Conservation (phyloP, 1,140 invertebrate species). For the Eriosoma lanigerum region DNA sequence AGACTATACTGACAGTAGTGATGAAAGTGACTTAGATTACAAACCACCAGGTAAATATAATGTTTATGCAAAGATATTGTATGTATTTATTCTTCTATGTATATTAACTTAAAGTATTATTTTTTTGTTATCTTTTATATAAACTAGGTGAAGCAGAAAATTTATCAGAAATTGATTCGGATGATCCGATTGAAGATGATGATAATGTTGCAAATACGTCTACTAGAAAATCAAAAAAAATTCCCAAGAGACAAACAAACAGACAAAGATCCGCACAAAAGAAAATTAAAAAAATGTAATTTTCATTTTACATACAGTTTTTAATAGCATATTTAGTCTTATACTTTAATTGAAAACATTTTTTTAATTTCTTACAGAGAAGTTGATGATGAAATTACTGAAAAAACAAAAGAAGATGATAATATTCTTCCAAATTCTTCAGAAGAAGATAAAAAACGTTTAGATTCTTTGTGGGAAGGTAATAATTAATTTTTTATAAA, state of each 20-base stretch:
- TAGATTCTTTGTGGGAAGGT: conserved; percentile 55
- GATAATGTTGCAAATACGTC: background rate
- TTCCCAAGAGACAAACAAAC: background rate
- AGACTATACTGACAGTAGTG: conserved; percentile 46
- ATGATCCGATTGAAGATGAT: conserved; percentile 39
- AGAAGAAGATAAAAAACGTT: conserved; percentile 56
- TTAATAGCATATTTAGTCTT: conserved; percentile 16
- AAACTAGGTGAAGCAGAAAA: conserved; percentile 28
- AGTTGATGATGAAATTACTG: conserved; percentile 51
- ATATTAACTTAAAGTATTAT: background rate
- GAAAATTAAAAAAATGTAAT: conserved; percentile 48
- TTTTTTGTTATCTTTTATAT: background rate
- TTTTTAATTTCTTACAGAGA: conserved; percentile 50
- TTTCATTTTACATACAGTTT: background rate
- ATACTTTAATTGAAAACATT: conserved; percentile 4
- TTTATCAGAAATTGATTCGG: conserved; percentile 48
- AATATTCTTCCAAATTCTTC: conserved; percentile 22
- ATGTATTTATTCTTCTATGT: too few species aligned
- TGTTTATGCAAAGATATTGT: background rate
- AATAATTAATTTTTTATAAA: background rate
- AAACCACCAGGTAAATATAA: conserved; percentile 52
- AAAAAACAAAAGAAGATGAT: conserved; percentile 50
- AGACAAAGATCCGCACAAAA: conserved; percentile 28
- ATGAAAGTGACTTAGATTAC: conserved; percentile 53
- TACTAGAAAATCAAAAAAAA: conserved; percentile 19